A percentile compares a stretch with the other conserved stretches of the same genome.
These are phyloP conservation scores for Dynastes tityus DNA, from an alignment of 2,888 invertebrate species.

Conservation along the genomic window DNA sequence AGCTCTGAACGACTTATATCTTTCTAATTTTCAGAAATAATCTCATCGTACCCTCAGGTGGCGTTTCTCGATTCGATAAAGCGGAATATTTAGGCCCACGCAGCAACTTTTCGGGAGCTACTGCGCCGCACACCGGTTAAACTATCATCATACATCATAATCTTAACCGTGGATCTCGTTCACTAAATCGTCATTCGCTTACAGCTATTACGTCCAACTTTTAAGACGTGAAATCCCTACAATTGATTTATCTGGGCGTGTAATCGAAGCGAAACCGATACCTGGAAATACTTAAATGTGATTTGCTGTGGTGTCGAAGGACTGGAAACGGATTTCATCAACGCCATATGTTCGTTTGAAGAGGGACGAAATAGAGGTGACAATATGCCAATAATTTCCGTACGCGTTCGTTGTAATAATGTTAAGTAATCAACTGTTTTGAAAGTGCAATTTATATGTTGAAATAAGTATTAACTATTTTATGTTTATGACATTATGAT, in stretches of 20 bases:
- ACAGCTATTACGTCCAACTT: constrained; percentile 61
- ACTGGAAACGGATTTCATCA: not conserved
- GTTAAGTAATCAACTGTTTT: too few relatives aligned
- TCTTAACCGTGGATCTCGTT: constrained; percentile 62
- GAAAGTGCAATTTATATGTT: too few relatives aligned
- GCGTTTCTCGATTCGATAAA: constrained; percentile 58
- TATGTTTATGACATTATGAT: too few relatives aligned
- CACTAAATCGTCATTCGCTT: constrained; percentile 62
- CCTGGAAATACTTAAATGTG: constrained; percentile 12
- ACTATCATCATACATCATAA: constrained; percentile 65
- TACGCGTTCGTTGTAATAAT: too few relatives aligned
- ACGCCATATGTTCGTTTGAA: not conserved
- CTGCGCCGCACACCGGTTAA: constrained; percentile 59
- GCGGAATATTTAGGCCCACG: constrained; percentile 64
- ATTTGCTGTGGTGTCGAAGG: not conserved
- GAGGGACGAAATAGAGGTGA: not conserved
- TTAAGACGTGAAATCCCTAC: constrained; percentile 45
- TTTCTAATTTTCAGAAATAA: too few relatives aligned
- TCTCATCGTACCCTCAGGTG: constrained; percentile 56
- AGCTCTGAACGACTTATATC: too few relatives aligned
- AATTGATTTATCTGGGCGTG: constrained; percentile 34
- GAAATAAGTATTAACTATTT: too few relatives aligned
- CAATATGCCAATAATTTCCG: too few relatives aligned
- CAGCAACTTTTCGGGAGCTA: constrained; percentile 62
- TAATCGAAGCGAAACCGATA: constrained; percentile 9